Base-by-base conservation (phyloP, 2,888 invertebrate genomes). In the Macrophya annulata region DNA sequence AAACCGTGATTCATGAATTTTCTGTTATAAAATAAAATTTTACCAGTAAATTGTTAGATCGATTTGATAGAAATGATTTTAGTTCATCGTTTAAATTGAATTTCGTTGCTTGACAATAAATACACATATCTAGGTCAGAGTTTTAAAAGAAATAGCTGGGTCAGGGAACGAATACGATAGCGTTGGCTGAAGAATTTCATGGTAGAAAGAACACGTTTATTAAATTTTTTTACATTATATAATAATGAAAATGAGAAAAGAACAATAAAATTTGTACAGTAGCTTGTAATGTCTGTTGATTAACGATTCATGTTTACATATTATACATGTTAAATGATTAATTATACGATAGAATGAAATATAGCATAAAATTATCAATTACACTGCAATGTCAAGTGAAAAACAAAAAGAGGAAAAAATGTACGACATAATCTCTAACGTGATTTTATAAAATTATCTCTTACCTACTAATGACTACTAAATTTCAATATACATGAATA, bases 131-230 rank as follows among this genome's bases (percentile, higher is more conserved):
- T 12, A 9, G 25, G 5, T 31, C 1, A 12, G 21, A 62, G 25
- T 62, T 62, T 37, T 1, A 15, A 21, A 25, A 43, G 2, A 31
- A 74, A 45, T 9, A 25, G 12, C 3, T 31, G 31, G 45, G 25
- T 25, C 0, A 43, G 21, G 10, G 10, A 21, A 74, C n/a, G n/a
- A 74, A 74, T n/a, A 45, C 37, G 5, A 68, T 37, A n/a, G n/a
- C n/a, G n/a, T n/a, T n/a, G n/a, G n/a, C n/a, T n/a, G n/a, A n/a
- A n/a, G n/a, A n/a, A n/a, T n/a, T n/a, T n/a, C n/a, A n/a, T n/a
- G n/a, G n/a, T n/a, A 74, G 45, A n/a, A 74, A 74, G 72, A 45
- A 74, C 40, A 74, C 43, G 45, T 74, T 21, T 74, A 74, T 74
- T 25, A 10, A 31, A 74, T 45, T n/a, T 72, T 45, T n/a, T 72